phyloP scores from a whole-genome alignment of 2,888 invertebrate genomes.

The Zelleria hepariella region DNA sequence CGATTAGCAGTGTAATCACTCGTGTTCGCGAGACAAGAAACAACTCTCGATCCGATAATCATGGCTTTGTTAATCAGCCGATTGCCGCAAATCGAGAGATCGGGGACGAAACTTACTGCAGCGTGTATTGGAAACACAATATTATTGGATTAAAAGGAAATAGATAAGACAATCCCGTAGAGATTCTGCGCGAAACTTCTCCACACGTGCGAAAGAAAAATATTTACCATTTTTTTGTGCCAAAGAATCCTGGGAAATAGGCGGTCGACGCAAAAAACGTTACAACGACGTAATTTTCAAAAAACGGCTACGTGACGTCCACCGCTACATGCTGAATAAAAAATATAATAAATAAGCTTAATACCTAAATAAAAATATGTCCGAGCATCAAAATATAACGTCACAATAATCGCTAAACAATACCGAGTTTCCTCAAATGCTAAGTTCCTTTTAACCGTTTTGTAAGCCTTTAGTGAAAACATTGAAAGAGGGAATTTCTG shows the following conservation, averaged over 20 bases:
- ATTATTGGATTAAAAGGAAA: neutral
- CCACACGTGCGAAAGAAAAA: neutral
- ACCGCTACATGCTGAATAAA: too few relatives aligned
- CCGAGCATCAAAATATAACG: neutral
- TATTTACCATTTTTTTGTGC: too few relatives aligned
- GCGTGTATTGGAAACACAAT: neutral
- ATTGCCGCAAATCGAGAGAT: neutral
- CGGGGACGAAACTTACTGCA: neutral
- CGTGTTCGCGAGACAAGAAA: neutral
- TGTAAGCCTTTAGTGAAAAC: neutral
- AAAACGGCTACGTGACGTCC: too few relatives aligned
- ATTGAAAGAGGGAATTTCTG: neutral
- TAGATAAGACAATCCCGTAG: neutral
- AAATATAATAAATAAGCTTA: neutral
- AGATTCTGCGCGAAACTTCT: neutral
- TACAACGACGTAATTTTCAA: too few relatives aligned
- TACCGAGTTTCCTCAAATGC: too few relatives aligned
- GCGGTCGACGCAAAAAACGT: too few relatives aligned
- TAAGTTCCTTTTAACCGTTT: neutral
- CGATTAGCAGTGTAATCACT: neutral
- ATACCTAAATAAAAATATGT: neutral
- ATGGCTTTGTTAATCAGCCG: neutral
- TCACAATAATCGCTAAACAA: neutral
- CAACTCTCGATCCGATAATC: neutral
- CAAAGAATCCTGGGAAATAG: too few relatives aligned